A percentile compares a stretch with the other conserved stretches of the same genome.
phyloP scores from a whole-genome alignment of 2,113 vertebrate species.

The Diadophis punctatus region DNA sequence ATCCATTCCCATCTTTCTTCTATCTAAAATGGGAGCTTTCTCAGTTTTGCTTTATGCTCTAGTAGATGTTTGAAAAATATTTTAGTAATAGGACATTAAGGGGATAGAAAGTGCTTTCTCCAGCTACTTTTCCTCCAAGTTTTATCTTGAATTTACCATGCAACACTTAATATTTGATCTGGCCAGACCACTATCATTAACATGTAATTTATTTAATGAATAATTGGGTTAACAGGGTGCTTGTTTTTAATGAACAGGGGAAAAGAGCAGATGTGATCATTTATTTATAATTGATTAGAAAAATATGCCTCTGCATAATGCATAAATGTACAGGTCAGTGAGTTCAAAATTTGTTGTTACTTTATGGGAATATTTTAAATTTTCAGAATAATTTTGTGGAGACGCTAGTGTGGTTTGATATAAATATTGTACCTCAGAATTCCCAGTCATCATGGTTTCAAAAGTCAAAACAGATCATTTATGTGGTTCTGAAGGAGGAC shows the following conservation, averaged over 20 bases:
- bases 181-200: not conserved
- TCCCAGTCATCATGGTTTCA: not conserved
- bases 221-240: not conserved
- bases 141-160: not conserved
- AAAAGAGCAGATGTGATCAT: not conserved
- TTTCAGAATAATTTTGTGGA: not conserved
- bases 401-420: not conserved
- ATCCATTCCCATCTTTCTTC: conserved; percentile 1
- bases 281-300: not conserved
- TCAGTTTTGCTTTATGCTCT: not conserved
- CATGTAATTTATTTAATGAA: not conserved
- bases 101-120: not conserved
- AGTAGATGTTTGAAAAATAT: not conserved
- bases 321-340: not conserved
- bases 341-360: not conserved
- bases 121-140: not conserved
- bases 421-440: not conserved
- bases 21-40: not conserved
- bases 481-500: not conserved
- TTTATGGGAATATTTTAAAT: not conserved
- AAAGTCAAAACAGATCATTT: not conserved
- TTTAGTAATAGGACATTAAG: not conserved
- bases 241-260: not conserved
- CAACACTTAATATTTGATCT: not conserved
- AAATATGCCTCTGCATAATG: not conserved